Conservation (phyloP, 2,113 vertebrate genomes). For the Engraulis encrasicolus region DNA sequence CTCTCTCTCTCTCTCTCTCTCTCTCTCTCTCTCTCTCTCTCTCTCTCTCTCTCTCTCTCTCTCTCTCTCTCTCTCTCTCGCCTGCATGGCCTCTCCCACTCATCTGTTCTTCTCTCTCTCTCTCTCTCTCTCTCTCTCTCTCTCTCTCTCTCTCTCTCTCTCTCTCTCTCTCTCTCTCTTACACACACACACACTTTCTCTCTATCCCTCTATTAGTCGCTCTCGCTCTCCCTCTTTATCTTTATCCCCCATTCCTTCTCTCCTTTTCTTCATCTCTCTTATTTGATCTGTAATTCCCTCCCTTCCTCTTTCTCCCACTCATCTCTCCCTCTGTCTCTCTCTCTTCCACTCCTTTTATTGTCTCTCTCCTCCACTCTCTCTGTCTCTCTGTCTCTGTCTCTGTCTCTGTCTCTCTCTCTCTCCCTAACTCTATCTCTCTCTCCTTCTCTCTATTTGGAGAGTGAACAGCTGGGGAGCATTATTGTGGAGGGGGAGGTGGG, state of each 20-base stretch:
- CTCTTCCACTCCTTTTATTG: too few relatives aligned
- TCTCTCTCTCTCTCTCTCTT: conserved; percentile 22
- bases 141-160: conserved; percentile 22
- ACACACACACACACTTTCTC: too few relatives aligned
- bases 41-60: conserved; percentile 32
- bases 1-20: conserved; percentile 45
- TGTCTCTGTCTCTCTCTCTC: conserved; percentile 34
- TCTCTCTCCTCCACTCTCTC: not conserved
- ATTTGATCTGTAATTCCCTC: conserved; percentile 9
- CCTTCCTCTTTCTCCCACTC: conserved; percentile 5
- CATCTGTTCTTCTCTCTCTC: conserved; percentile 21
- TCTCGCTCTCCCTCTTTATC: conserved; percentile 19
- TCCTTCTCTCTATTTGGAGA: conserved; percentile 42
- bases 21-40: too few relatives aligned
- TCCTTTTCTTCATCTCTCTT: conserved; percentile 31
- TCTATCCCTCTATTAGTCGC: conserved; percentile 22
- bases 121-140: conserved; percentile 34
- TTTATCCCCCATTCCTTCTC: too few relatives aligned
- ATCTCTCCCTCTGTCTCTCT: conserved; percentile 29
- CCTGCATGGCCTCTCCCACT: too few relatives aligned
- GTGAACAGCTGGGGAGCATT: conserved; percentile 58
- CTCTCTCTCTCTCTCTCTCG: conserved; percentile 18
- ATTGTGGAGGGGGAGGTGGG: conserved; percentile 48
- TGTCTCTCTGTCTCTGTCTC: conserved; percentile 29
- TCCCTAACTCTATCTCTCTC: conserved; percentile 13